Evolutionary conservation across 2,888 invertebrate genomes (phyloP).

Genomic region (Heteromurus nitidus): DNA sequence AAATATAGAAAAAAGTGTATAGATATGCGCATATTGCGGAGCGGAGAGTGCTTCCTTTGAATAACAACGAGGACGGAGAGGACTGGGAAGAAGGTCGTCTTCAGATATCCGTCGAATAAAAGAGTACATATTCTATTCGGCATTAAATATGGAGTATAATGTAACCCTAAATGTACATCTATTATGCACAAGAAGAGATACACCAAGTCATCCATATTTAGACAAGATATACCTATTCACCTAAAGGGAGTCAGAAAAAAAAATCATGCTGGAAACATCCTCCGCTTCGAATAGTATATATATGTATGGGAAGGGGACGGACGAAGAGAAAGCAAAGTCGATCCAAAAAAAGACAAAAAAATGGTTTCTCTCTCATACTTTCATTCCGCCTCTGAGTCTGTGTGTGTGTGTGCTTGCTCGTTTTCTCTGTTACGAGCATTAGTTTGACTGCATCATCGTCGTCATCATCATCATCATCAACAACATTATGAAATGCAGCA

Average conservation of each 20-base stretch:
- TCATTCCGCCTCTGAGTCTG: not conserved
- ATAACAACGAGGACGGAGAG: no score
- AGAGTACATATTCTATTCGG: not conserved
- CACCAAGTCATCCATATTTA: conserved; percentile 8
- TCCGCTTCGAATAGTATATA: not conserved
- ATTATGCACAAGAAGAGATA: conserved; percentile 5
- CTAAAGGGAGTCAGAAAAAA: conserved; percentile 17
- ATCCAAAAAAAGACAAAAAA: not conserved
- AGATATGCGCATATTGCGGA: no score
- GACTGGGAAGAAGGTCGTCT: no score
- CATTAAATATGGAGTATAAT: conserved; percentile 47
- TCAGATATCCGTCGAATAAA: no score
- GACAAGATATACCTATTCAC: conserved; percentile 25
- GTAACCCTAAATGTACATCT: conserved; percentile 20
- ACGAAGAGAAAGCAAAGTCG: conserved; percentile 5
- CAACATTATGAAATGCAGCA: conserved; percentile 51
- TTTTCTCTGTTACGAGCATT: not conserved
- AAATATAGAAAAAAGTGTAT: no score
- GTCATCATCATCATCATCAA: conserved; percentile 42
- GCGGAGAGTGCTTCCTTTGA: no score
- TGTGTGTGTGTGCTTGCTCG: not conserved
- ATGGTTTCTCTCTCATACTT: not conserved
- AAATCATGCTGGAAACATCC: not conserved
- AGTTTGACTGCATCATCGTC: conserved; percentile 52
- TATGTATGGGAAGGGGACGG: not conserved